Conservation (phyloP, 2,797 vertebrate genomes). For the Eurystomus glaucurus region DNA sequence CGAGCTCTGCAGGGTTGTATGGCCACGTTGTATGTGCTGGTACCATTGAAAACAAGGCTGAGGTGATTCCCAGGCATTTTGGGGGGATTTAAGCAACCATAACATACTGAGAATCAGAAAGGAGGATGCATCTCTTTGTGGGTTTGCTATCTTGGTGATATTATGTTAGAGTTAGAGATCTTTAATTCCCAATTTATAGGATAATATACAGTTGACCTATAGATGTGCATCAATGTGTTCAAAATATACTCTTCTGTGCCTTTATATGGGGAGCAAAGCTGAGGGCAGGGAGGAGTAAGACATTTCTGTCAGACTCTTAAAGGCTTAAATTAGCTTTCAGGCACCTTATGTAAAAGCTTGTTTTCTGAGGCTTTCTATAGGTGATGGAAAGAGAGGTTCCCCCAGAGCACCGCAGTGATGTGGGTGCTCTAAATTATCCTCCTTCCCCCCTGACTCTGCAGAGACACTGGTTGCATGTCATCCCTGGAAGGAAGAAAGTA, state of each 20-base stretch:
- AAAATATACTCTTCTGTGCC: not conserved
- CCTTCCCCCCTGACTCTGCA: not conserved
- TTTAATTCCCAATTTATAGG: not conserved
- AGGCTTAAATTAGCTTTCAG: not conserved
- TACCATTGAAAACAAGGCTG: not conserved
- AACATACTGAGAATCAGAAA: not conserved
- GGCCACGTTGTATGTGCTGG: not conserved
- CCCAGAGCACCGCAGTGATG: not conserved
- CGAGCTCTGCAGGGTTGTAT: not conserved
- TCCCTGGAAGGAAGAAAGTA: not conserved
- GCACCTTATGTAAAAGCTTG: not conserved
- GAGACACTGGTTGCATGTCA: not conserved
- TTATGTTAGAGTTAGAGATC: not conserved
- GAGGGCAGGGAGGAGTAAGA: not conserved
- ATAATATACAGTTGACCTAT: not conserved
- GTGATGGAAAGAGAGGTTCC: not conserved
- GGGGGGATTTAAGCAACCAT: not conserved
- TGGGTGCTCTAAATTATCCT: not conserved
- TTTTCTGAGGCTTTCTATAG: not conserved
- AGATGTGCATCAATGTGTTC: not conserved
- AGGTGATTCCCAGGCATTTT: not conserved
- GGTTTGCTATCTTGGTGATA: not conserved
- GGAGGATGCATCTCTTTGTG: not conserved
- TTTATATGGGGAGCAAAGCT: not conserved
- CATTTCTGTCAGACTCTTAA: not conserved